Evolutionary conservation across 1,140 invertebrate species (phyloP), one percentile per base, ranked within the genome.

Genomic region (Macrosteles quadrilineatus): DNA sequence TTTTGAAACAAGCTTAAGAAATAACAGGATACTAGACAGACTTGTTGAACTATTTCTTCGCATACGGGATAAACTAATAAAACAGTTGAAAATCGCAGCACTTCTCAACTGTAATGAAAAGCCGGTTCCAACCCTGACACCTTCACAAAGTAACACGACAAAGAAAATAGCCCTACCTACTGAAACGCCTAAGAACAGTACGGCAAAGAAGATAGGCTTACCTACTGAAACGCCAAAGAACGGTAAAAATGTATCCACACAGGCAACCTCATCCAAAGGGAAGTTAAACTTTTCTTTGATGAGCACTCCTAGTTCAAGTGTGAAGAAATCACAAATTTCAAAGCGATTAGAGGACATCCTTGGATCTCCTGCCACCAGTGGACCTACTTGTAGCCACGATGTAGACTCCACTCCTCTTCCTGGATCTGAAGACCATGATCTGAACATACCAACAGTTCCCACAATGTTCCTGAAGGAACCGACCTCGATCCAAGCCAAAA

Each of bases 21-120:
- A 79, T 36, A 86, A 87, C 71, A 78, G 84, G 73, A 71, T 77
- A n/a, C 45, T 85, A 29, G 84, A 85, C 75, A 78, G 73, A n/a
- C 40, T 75, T 43, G 68, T 75, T 23, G 31, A 43, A 3, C 55
- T 75, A 14, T 75, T 67, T 55, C 31, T 40, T 19, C 55, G 67
- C 36, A 50, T 85, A 3, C 77, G 79, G 53, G 78, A 79, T 43
- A 82, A 80, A 68, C 53, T 82, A 30, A 67, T 76, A 30, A 71
- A 68, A 68, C 43, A 71, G 29, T 57, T 75, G 32, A 69, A 70
- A 62, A 40, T 75, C 27, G 68, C 72, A 21, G 57, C 50, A 17
- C 14, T 69, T 23, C 67, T 50, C 27, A n/a, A 59, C 27, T 25
- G 55, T 25, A 59, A n/a, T n/a, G n/a, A n/a, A n/a, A n/a, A n/a